These are phyloP conservation scores for Nasonia giraulti DNA, from an alignment of 1,140 invertebrate species.

Conservation along the genomic window DNA sequence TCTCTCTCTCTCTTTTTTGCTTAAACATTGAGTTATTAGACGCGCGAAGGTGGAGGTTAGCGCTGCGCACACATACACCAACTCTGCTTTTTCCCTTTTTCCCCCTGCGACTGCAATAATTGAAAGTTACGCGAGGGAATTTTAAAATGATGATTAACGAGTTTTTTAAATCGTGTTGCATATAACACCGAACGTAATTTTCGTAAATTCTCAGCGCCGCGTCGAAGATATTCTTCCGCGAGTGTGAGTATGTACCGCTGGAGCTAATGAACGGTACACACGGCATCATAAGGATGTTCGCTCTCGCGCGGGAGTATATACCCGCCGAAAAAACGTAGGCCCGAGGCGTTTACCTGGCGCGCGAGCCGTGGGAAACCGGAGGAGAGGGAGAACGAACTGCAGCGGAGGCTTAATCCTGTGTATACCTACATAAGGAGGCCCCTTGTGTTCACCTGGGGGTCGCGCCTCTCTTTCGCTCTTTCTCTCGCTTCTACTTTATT, in stretches of 20 bases:
- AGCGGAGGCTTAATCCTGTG: background rate
- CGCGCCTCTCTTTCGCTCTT: background rate
- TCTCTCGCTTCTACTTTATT: background rate
- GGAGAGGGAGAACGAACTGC: background rate
- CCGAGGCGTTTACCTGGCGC: slow-evolving; percentile 16
- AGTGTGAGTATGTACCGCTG: background rate
- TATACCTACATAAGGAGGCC: background rate
- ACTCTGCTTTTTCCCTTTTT: no score
- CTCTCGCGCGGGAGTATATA: background rate
- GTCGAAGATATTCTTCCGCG: no score
- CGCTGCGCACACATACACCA: no score
- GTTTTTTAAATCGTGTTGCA: no score
- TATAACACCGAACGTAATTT: no score
- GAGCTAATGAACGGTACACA: background rate
- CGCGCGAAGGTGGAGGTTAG: no score
- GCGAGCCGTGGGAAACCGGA: slow-evolving; percentile 13
- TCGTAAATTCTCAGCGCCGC: no score
- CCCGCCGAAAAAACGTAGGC: background rate
- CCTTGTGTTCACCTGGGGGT: background rate
- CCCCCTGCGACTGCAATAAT: no score
- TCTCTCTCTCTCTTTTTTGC: no score
- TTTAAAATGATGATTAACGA: no score
- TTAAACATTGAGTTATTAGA: no score
- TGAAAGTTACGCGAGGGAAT: no score
- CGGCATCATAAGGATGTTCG: background rate